Evolutionary conservation across 2,113 vertebrate genomes (phyloP).

Genomic region (Chunga burmeisteri): DNA sequence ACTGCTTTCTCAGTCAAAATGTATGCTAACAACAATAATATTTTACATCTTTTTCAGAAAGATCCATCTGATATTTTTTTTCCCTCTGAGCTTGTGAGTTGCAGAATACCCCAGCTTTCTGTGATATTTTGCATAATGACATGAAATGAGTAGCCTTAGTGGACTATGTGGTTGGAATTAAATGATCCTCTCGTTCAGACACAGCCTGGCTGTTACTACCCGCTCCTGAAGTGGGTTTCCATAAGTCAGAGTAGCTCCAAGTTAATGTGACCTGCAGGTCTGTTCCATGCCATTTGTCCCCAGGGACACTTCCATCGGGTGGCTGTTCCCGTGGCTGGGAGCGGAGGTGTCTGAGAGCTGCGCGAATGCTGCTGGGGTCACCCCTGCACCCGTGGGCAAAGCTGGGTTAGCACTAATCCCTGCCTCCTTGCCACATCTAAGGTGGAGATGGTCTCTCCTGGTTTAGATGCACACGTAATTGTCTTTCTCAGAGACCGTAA

Average conservation of each 20-base stretch:
- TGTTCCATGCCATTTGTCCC: rapidly evolving
- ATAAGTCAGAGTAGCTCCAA: background rate
- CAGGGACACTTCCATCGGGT: background rate
- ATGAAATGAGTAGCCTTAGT: background rate
- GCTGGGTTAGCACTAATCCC: background rate
- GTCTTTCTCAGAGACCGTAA: background rate
- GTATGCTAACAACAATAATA: background rate
- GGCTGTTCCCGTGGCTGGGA: background rate
- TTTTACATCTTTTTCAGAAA: background rate
- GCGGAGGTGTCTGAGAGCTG: rapidly evolving
- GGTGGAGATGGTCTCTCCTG: background rate
- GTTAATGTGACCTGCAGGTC: background rate
- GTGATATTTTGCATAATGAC: background rate
- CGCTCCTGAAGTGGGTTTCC: background rate
- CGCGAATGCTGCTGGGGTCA: background rate
- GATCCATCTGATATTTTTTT: background rate
- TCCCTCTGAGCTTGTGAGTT: background rate
- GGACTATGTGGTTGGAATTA: background rate
- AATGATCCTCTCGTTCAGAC: background rate
- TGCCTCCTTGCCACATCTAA: background rate
- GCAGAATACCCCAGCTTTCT: background rate
- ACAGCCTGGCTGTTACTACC: background rate
- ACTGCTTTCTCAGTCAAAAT: background rate
- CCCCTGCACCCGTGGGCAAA: rapidly evolving
- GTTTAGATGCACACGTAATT: background rate